These are phyloP conservation scores for Acipenser ruthenus DNA, from an alignment of 2,797 vertebrate species.

Conservation along the genomic window DNA sequence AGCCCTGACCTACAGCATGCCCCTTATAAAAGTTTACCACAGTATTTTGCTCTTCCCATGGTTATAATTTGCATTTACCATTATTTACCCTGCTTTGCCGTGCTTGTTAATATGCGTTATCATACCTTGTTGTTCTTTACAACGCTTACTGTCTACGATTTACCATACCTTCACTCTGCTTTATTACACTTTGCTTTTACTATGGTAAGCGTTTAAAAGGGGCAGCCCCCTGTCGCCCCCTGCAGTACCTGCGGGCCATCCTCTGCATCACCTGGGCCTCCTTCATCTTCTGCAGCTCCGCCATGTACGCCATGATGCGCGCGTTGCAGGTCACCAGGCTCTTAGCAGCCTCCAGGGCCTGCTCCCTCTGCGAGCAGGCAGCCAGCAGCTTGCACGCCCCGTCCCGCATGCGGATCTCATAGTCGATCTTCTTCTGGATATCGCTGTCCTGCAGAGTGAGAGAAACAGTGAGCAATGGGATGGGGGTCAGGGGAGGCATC, in stretches of 20 bases:
- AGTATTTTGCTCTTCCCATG: no score
- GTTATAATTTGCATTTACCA: no score
- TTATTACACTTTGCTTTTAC: no score
- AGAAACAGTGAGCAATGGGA: not conserved
- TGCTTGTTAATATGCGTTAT: no score
- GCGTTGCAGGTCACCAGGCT: slow-evolving; percentile 81
- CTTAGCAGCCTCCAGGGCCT: slow-evolving; percentile 82
- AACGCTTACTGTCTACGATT: no score
- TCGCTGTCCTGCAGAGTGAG: slow-evolving; percentile 71
- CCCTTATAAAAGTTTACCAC: no score
- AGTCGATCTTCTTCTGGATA: slow-evolving; percentile 85
- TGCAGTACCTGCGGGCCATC: slow-evolving; percentile 62
- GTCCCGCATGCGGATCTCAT: slow-evolving; percentile 88
- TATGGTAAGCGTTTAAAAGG: no score
- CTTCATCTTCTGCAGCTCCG: slow-evolving; percentile 84
- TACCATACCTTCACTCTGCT: no score
- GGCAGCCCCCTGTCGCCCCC: not conserved
- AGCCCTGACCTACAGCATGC: no score
- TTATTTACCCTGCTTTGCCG: no score
- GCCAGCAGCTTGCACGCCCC: slow-evolving; percentile 85
- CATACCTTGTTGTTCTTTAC: no score
- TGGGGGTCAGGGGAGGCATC: not conserved
- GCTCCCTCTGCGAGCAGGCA: slow-evolving; percentile 80
- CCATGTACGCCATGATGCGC: slow-evolving; percentile 87
- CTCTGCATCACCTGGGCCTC: slow-evolving; percentile 82